phyloP scores from a whole-genome alignment of 2,797 vertebrate genomes.

The Chiloscyllium punctatum region DNA sequence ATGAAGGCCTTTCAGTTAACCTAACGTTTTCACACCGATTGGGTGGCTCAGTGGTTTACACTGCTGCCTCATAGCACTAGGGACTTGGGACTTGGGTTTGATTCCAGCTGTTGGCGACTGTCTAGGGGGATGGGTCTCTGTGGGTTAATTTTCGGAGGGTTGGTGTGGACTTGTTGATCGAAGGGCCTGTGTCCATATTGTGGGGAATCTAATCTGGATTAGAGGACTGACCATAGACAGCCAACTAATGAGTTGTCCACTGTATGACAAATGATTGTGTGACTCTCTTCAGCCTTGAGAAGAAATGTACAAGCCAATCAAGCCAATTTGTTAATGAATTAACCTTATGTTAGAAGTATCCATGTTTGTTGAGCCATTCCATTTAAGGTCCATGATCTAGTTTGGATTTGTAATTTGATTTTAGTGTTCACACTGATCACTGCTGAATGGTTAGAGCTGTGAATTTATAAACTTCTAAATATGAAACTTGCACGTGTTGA shows the following conservation, averaged over 20 bases:
- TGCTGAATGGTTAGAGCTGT: neutral
- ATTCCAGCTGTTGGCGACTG: too few relatives aligned
- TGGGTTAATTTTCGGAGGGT: too few relatives aligned
- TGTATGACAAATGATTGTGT: neutral
- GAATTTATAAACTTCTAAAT: neutral
- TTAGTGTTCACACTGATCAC: neutral
- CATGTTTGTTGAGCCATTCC: neutral
- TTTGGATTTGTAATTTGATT: neutral
- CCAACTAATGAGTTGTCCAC: neutral
- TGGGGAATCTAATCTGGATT: too few relatives aligned
- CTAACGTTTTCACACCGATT: neutral
- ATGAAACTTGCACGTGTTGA: too few relatives aligned
- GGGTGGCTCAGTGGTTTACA: too few relatives aligned
- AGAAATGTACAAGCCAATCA: neutral
- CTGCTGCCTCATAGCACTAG: too few relatives aligned
- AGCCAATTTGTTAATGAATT: neutral
- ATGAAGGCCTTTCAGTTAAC: neutral
- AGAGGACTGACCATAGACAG: neutral
- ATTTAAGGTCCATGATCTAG: neutral
- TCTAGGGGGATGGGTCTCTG: too few relatives aligned
- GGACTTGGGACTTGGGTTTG: too few relatives aligned
- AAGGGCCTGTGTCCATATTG: too few relatives aligned
- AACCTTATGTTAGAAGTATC: neutral
- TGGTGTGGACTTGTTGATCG: too few relatives aligned
- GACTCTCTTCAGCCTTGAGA: neutral